A percentile compares a stretch with the other conserved stretches of the same genome.
Conservation (phyloP, 2,888 invertebrate genomes). For the Zaprionus bogoriensis region DNA sequence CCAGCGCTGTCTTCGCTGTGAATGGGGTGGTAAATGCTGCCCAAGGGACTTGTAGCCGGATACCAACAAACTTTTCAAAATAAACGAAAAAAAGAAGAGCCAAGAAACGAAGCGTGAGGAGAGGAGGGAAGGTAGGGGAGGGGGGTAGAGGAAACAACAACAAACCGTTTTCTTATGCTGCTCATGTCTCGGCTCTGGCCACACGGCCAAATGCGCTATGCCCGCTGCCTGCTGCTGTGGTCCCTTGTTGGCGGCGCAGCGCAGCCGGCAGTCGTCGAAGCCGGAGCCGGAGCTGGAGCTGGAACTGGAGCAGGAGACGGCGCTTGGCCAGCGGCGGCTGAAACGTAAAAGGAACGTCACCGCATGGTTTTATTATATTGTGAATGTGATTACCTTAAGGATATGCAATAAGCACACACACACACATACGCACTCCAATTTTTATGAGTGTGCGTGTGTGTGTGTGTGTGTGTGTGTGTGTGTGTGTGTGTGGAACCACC, state of each 20-base stretch:
- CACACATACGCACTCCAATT: slow-evolving; percentile 18
- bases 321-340: slow-evolving; percentile 59
- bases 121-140: not conserved
- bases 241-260: slow-evolving; percentile 20
- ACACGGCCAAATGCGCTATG: slow-evolving; percentile 28
- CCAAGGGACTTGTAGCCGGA: slow-evolving; percentile 82
- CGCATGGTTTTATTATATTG: slow-evolving; percentile 81
- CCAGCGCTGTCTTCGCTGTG: slow-evolving; percentile 60
- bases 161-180: slow-evolving; percentile 25
- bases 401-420: slow-evolving; percentile 74
- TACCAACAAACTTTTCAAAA: slow-evolving; percentile 79
- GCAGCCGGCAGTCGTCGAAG: slow-evolving; percentile 21
- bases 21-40: slow-evolving; percentile 83
- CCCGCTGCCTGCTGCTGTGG: not conserved
- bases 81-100: slow-evolving; percentile 39
- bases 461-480: slow-evolving; percentile 5
- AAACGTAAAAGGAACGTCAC: slow-evolving; percentile 71
- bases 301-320: not conserved
- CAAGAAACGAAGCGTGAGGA: not conserved
- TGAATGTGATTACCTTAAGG: slow-evolving; percentile 80
- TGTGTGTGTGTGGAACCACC: slow-evolving; percentile 27
- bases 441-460: not conserved
- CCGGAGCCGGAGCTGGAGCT: not conserved
- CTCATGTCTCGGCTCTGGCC: slow-evolving; percentile 28
- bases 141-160: slow-evolving; percentile 1